Percentiles rank a stretch among this genome's conserved stretches.
phyloP scores from a whole-genome alignment of 92 coral and sea anemone genomes.

The Anthopleura xanthogrammica region DNA sequence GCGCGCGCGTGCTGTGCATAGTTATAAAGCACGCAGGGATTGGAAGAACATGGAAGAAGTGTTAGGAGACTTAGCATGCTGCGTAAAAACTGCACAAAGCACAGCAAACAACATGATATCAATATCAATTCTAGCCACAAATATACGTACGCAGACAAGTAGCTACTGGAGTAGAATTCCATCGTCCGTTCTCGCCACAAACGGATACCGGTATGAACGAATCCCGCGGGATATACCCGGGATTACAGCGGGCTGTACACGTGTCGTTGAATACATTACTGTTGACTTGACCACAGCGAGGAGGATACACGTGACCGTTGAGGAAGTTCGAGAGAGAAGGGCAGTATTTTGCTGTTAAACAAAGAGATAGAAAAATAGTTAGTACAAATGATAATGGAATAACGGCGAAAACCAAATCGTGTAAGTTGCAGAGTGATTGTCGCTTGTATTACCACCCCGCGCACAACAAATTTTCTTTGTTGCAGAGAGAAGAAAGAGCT shows the following conservation, averaged over 20 bases:
- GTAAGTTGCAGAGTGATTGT: too few species aligned
- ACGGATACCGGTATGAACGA: constrained; percentile 10
- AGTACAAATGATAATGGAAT: too few species aligned
- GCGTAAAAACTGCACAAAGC: too few species aligned
- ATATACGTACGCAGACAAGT: constrained; percentile 46
- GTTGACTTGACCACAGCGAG: constrained; percentile 39
- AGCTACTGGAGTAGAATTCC: constrained; percentile 23
- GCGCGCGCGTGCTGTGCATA: too few species aligned
- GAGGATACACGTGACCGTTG: constrained; percentile 32
- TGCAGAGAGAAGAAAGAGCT: too few species aligned
- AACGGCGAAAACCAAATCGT: too few species aligned
- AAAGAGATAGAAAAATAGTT: neutral
- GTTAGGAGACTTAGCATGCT: too few species aligned
- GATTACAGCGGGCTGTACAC: constrained; percentile 44
- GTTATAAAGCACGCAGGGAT: too few species aligned
- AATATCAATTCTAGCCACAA: neutral
- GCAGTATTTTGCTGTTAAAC: constrained; percentile 50
- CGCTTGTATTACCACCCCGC: too few species aligned
- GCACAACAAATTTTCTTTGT: too few species aligned
- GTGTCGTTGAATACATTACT: constrained; percentile 39
- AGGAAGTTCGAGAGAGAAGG: constrained; percentile 19
- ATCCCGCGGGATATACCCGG: constrained; percentile 45
- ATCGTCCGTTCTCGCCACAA: constrained; percentile 47
- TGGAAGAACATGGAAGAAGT: too few species aligned
- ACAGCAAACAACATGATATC: too few species aligned